Evolutionary conservation across 2,797 vertebrate species (phyloP), one percentile per base, ranked within the genome.

Genomic region (Falco biarmicus): DNA sequence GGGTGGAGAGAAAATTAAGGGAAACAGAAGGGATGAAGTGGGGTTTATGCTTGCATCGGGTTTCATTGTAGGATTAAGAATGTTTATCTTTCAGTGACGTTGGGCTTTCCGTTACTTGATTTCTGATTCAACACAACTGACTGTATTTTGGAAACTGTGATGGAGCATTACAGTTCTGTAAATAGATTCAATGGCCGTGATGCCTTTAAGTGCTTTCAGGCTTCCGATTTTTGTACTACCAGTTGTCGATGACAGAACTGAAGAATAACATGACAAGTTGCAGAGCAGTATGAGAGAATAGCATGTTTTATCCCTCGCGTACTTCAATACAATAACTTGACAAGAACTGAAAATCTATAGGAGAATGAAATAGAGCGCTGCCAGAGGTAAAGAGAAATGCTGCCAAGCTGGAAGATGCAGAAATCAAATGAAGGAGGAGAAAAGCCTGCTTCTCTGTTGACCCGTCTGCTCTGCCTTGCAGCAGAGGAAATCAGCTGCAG

Each of bases 51-150:
- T 78, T 68, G 71, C 4, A 8, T 87, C 65, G 2, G 48, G 9
- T 90, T 93, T 88, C 77, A 61, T 6, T 71, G 84, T 87, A 78
- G 69, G 69, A 85, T 87, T 88, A 81, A 79, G 61, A 70, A 69
- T 70, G 82, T 92, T 95, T 94, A n/a, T 86, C 83, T 86, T 89
- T 82, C 79, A 73, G 73, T 0, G 0, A 56, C 0, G 0, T 68
- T 71, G 7, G 20, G 9, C 63, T 71, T 95, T 60, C 74, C 78
- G 47, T 87, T 69, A 69, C 34, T 84, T 29, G 50, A 81, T 59
- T 91, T 94, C 84, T 84, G 37, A 70, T 91, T 85, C 78, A 69
- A 82, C 41, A 28, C 22, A 83, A 87, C 34, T 5, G 13, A 19
- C 54, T 0, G 0, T 71, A 39, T 56, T 95, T 86, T 93, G 77